Evolutionary conservation across 2,113 vertebrate genomes (phyloP).

Genomic region (Symphodus melops): DNA sequence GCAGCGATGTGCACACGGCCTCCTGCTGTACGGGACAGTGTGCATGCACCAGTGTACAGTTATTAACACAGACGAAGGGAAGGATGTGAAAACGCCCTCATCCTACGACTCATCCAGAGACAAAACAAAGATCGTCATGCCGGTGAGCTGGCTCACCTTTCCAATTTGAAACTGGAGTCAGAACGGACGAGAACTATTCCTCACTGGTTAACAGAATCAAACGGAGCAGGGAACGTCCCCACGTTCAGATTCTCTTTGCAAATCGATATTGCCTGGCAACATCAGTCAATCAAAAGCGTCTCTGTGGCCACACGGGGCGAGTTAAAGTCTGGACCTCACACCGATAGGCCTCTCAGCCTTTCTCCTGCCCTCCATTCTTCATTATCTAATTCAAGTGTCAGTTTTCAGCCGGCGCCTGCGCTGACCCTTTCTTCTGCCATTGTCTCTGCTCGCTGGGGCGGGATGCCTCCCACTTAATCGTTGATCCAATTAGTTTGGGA

Average conservation of each 20-base stretch:
- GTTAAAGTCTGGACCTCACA: slow-evolving; percentile 67
- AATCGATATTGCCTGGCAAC: slow-evolving; percentile 44
- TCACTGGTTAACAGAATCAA: slow-evolving; percentile 2
- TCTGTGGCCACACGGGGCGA: slow-evolving; percentile 19
- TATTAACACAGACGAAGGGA: no score
- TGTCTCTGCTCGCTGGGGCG: slow-evolving; percentile 67
- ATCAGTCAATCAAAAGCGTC: slow-evolving; percentile 30
- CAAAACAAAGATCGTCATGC: no score
- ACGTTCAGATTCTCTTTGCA: slow-evolving; percentile 12
- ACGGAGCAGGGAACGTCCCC: slow-evolving; percentile 5
- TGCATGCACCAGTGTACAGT: no score
- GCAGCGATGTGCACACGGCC: no score
- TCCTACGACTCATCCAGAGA: no score
- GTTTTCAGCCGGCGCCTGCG: slow-evolving; percentile 62
- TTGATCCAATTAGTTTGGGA: slow-evolving; percentile 79
- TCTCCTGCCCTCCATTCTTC: slow-evolving; percentile 69
- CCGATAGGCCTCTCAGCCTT: slow-evolving; percentile 55
- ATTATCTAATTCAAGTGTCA: slow-evolving; percentile 81
- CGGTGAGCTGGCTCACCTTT: not conserved
- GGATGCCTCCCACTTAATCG: slow-evolving; percentile 73
- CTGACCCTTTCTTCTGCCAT: slow-evolving; percentile 63
- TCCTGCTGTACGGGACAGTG: no score
- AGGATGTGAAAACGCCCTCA: no score
- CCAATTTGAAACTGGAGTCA: not conserved
- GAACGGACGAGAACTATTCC: not conserved